phyloP scores from a whole-genome alignment of 2,888 invertebrate species.

The Catocala nupta region DNA sequence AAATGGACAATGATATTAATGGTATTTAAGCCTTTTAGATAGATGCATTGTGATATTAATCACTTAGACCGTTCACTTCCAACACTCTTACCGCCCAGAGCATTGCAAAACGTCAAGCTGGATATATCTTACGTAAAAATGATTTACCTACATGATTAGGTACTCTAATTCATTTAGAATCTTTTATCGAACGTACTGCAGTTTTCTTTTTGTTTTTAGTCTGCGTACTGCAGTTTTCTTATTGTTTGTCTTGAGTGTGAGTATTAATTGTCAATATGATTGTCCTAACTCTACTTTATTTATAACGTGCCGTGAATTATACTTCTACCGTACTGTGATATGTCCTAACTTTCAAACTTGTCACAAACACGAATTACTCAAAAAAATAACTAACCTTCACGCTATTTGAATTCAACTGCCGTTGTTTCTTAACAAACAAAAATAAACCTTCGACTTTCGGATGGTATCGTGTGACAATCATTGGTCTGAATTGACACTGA shows the following conservation, averaged over 20 bases:
- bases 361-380: constrained; percentile 29
- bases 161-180: not conserved
- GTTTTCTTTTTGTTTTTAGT: too few species aligned
- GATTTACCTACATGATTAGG: not conserved
- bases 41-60: constrained; percentile 12
- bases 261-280: constrained; percentile 15
- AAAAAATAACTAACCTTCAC: constrained; percentile 15
- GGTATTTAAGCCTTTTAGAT: constrained; percentile 15
- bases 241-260: not conserved
- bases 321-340: constrained; percentile 45
- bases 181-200: not conserved
- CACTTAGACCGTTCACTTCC: constrained; percentile 14
- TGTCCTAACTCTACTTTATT: constrained; percentile 29
- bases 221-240: not conserved
- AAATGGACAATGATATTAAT: constrained; percentile 41
- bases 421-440: constrained; percentile 29
- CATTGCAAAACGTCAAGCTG: not conserved
- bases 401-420: constrained; percentile 21
- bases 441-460: constrained; percentile 45
- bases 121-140: not conserved
- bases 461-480: constrained; percentile 52
- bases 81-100: not conserved
- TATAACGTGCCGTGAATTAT: constrained; percentile 32
- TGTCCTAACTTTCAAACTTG: constrained; percentile 44
- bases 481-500: constrained; percentile 85